Base-by-base conservation (phyloP, 1,140 invertebrate species). In the Babylonia areolata region DNA sequence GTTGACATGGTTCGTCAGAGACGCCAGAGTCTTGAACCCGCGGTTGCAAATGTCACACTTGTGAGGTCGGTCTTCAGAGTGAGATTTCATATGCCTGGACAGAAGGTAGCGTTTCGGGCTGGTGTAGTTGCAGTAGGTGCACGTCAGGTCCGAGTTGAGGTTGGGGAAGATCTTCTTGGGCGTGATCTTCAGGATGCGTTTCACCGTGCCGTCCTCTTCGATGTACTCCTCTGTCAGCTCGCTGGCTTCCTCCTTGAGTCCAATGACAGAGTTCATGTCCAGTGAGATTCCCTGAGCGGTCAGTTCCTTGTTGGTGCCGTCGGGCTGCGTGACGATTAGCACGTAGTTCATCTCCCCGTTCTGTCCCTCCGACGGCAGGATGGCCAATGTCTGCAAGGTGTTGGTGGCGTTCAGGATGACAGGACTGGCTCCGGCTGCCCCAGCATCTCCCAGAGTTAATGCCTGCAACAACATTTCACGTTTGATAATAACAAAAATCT, bases 1-100 rank as follows among this genome's bases (percentile, higher is more conserved):
- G 93, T 99, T 99, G 2, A 98, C 96, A 94, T 99, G 98, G 94
- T 99, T 99, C 90, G 98, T 97, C 39, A 99, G 94, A 0, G 98
- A 98, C 1, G 98, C 97, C 33, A 97, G 93, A 0, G 98, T 98
- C 95, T 99, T 99, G 92, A 99, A 99, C 11, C 98, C 98, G 78
- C 98, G 95, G 90, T 98, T 97, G 94, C 98, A 99, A 35, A 99
- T 97, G 77, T 96, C 96, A 94, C 98, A 99, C 93, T 98, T 99
- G 93, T 98, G 98, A 0, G 98, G 98, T 37, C 98, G 95, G 91
- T 99, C 98, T 92, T 98, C 97, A 0, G 97, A 98, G 94, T 99
- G 98, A 2, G 97, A 97, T 93, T 98, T 99, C 97, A 99, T 98
- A 92, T 99, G 98, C 0, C 98, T 95, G 0, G 97, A 96, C 6